These are phyloP conservation scores for Pseudomyrmex flavicornis DNA, from an alignment of 1,140 invertebrate species.

Conservation along the genomic window DNA sequence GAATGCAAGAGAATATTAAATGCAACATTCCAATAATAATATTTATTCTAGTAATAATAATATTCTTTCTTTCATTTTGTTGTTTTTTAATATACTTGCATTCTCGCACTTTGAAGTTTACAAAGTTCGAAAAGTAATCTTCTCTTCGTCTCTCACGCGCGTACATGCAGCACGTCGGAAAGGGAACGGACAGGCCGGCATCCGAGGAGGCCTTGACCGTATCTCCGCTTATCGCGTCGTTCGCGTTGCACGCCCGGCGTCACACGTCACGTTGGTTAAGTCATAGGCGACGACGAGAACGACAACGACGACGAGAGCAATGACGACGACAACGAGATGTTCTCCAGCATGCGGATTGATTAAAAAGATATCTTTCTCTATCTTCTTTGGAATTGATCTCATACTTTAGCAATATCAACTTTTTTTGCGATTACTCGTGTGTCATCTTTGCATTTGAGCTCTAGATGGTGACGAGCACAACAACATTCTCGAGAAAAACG, in stretches of 20 bases:
- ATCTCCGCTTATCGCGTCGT: slow-evolving; percentile 85
- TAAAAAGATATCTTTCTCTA: slow-evolving; percentile 23
- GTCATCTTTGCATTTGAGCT: too few species aligned
- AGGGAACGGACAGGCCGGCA: slow-evolving; percentile 84
- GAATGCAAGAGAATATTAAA: not conserved
- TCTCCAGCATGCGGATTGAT: slow-evolving; percentile 16
- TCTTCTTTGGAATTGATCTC: too few species aligned
- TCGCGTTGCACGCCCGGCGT: slow-evolving; percentile 77
- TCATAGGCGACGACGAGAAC: slow-evolving; percentile 33
- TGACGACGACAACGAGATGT: slow-evolving; percentile 22
- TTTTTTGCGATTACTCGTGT: too few species aligned
- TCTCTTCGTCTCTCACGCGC: slow-evolving; percentile 28
- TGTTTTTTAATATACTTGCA: not conserved
- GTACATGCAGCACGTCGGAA: slow-evolving; percentile 79
- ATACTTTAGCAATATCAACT: too few species aligned
- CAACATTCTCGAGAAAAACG: too few species aligned
- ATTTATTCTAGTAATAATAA: not conserved
- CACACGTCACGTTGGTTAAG: slow-evolving; percentile 68
- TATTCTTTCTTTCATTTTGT: not conserved
- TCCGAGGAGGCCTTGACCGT: slow-evolving; percentile 85
- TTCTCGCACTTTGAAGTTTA: not conserved
- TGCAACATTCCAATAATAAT: not conserved
- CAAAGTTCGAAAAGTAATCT: slow-evolving; percentile 34
- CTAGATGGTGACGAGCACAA: too few species aligned
- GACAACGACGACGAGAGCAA: slow-evolving; percentile 24